Percentiles rank a stretch among this genome's conserved stretches.
phyloP scores from a whole-genome alignment of 2,888 invertebrate species.

The Lithosia quadra region DNA sequence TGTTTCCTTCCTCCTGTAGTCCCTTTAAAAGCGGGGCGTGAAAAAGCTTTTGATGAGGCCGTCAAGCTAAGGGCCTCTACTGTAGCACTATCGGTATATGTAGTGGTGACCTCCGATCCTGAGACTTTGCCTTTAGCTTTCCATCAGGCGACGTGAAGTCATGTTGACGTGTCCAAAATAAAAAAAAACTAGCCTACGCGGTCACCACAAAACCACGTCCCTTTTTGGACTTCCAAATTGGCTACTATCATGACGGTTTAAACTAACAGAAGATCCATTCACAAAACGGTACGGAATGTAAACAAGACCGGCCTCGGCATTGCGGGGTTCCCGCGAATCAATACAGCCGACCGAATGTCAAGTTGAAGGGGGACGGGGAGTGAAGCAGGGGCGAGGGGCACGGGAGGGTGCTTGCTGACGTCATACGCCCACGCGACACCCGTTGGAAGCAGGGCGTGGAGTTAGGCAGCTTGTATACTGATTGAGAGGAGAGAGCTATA shows the following conservation, averaged over 20 bases:
- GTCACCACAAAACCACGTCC: too few species aligned
- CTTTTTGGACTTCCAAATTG: slow-evolving; percentile 5
- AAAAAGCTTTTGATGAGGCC: too few species aligned
- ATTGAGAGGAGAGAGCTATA: slow-evolving; percentile 19
- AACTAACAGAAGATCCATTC: slow-evolving; percentile 52
- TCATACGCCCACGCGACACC: slow-evolving; percentile 64
- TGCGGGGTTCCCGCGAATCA: slow-evolving; percentile 60
- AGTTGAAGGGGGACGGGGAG: slow-evolving; percentile 64
- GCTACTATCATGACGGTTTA: slow-evolving; percentile 20
- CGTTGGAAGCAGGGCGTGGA: slow-evolving; percentile 49
- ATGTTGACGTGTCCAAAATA: too few species aligned
- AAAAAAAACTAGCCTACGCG: too few species aligned
- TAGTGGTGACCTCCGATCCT: too few species aligned
- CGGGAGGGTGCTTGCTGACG: slow-evolving; percentile 55
- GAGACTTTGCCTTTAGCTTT: too few species aligned
- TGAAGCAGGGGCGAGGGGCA: slow-evolving; percentile 6
- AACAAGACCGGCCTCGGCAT: slow-evolving; percentile 65
- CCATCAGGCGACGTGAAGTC: too few species aligned
- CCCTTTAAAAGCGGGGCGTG: too few species aligned
- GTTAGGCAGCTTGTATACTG: slow-evolving; percentile 14
- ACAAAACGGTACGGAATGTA: slow-evolving; percentile 54
- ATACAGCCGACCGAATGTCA: slow-evolving; percentile 72
- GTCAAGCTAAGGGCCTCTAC: too few species aligned
- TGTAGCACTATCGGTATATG: too few species aligned
- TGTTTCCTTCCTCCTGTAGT: too few species aligned